Conservation (phyloP, 2,888 invertebrate genomes). For the Kuschelorhynchus macadamiae region DNA sequence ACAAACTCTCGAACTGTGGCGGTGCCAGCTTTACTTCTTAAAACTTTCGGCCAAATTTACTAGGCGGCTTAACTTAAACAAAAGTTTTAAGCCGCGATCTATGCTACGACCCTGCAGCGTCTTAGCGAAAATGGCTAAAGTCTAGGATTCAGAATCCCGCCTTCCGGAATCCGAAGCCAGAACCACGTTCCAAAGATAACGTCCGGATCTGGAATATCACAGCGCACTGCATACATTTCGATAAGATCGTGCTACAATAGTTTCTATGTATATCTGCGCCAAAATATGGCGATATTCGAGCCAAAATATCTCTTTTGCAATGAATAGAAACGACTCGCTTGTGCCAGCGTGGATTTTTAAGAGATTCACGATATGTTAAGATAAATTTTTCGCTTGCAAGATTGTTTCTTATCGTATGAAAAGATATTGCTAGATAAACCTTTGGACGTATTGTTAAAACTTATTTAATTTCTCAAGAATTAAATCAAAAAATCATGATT, state of each 20-base stretch:
- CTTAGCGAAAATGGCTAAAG: constrained; percentile 54
- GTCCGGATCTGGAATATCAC: constrained; percentile 57
- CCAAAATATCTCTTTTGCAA: constrained; percentile 53
- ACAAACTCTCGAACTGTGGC: too few species aligned
- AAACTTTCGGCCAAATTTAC: constrained; percentile 5
- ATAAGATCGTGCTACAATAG: constrained; percentile 59
- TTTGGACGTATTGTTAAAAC: too few species aligned
- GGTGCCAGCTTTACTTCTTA: constrained; percentile 1
- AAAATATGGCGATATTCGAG: constrained; percentile 53
- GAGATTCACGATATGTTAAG: too few species aligned
- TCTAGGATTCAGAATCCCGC: constrained; percentile 50
- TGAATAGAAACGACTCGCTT: constrained; percentile 38
- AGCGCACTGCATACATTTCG: constrained; percentile 59
- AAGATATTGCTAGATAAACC: too few species aligned
- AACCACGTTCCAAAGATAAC: constrained; percentile 58
- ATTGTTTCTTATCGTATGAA: too few species aligned
- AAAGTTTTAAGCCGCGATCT: constrained; percentile 56
- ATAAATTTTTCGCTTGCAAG: too few species aligned
- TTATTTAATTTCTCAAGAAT: too few species aligned
- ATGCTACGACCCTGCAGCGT: constrained; percentile 46
- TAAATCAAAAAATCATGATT: too few species aligned
- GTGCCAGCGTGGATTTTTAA: neutral
- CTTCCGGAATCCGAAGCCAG: constrained; percentile 55
- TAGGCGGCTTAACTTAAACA: constrained; percentile 50
- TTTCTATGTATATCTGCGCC: constrained; percentile 51